Percentiles rank a stretch among this genome's conserved stretches.
phyloP scores from a whole-genome alignment of 2,113 vertebrate species.

The Origma solitaria region DNA sequence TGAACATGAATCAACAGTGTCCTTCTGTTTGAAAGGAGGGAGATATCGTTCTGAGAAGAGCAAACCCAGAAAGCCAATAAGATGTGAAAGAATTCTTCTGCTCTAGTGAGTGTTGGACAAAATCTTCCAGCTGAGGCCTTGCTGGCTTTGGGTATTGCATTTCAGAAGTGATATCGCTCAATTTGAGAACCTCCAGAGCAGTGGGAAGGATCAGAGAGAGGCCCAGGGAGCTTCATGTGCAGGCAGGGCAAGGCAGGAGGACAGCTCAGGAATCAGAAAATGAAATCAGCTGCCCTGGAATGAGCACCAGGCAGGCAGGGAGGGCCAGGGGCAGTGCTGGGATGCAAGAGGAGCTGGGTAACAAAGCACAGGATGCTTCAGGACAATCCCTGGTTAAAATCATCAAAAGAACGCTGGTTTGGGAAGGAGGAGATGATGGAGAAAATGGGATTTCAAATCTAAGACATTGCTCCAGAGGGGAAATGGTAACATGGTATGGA shows the following conservation, averaged over 20 bases:
- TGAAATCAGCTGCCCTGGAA: neutral
- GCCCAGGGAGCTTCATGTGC: neutral
- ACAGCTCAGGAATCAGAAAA: neutral
- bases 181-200: neutral
- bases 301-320: neutral
- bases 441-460: neutral
- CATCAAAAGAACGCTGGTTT: neutral
- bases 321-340: neutral
- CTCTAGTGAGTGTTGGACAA: neutral
- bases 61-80: neutral
- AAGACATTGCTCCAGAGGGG: neutral
- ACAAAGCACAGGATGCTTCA: neutral
- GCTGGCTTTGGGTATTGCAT: neutral
- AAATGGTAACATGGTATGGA: neutral
- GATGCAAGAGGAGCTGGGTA: neutral
- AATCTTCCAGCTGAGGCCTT: slow-evolving; percentile 7
- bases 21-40: neutral
- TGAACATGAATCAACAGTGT: neutral
- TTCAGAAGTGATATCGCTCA: neutral
- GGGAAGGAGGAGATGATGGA: neutral
- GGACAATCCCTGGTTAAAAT: neutral
- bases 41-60: neutral
- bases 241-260: neutral
- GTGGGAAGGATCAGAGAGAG: neutral
- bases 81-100: slow-evolving; percentile 25